phyloP scores from a whole-genome alignment of 2,797 vertebrate species.

The Parotocinclus haroldoi region DNA sequence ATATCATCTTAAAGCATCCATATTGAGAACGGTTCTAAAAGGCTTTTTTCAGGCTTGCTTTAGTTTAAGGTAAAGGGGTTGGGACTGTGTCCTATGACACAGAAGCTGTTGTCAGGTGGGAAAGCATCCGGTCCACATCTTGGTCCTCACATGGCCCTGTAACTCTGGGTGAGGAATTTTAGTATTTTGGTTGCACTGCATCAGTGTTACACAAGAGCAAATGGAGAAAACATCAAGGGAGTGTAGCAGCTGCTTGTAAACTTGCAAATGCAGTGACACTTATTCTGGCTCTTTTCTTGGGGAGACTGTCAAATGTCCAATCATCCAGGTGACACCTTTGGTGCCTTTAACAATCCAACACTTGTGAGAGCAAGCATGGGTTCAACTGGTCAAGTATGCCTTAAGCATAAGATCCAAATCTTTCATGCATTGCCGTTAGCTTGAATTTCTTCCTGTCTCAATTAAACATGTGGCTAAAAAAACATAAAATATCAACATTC shows the following conservation, averaged over 20 bases:
- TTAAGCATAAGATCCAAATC: slow-evolving; percentile 7
- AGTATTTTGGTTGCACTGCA: slow-evolving; percentile 47
- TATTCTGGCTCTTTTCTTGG: slow-evolving; percentile 33
- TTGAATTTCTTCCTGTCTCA: slow-evolving; percentile 15
- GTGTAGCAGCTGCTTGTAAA: slow-evolving; percentile 80
- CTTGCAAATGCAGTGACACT: slow-evolving; percentile 70
- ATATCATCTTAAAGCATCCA: too few species aligned
- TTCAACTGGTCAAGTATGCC: slow-evolving; percentile 60
- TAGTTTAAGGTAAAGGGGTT: slow-evolving; percentile 15
- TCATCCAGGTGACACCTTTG: slow-evolving; percentile 63
- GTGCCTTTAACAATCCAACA: slow-evolving; percentile 51
- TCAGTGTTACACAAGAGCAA: slow-evolving; percentile 59
- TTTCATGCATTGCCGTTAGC: slow-evolving; percentile 35
- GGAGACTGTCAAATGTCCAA: slow-evolving; percentile 68
- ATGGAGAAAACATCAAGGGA: slow-evolving; percentile 76
- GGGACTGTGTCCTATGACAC: slow-evolving; percentile 16
- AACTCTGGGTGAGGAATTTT: slow-evolving; percentile 50
- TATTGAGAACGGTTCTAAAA: too few species aligned
- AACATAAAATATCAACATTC: slow-evolving; percentile 69
- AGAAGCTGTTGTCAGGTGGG: slow-evolving; percentile 69
- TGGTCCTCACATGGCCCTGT: slow-evolving; percentile 51
- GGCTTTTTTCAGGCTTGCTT: neutral
- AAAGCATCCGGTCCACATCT: slow-evolving; percentile 53
- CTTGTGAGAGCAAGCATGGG: slow-evolving; percentile 58
- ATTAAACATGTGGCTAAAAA: slow-evolving; percentile 67